Base-by-base conservation (phyloP, 2,888 invertebrate genomes). In the Octonoba sinensis region DNA sequence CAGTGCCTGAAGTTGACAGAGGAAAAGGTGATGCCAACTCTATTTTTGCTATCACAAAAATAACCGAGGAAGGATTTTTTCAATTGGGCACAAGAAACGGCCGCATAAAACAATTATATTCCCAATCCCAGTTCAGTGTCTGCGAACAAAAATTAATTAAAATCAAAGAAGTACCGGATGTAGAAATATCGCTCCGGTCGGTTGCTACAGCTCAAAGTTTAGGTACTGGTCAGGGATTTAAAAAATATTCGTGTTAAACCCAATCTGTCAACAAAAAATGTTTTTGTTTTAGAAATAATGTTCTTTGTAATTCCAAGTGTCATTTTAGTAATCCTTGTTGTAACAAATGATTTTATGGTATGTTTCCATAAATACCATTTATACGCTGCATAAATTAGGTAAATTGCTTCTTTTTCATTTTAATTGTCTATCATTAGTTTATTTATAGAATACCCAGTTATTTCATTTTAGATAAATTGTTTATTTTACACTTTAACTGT, bases 121-220 rank as follows among this genome's bases (percentile, higher is more conserved):
- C n/a, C n/a, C n/a, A n/a, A 47, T 47, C 47, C 47, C 47, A 47
- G 47, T 47, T 47, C 15, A 47, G 47, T 47, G 47, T 47, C 47
- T 47, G 47, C 47, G 47, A 47, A 47, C 47, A 47, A 47, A 47
- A 47, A 47, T 47, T 47, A 47, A 47, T 47, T 47, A 47, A 47
- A 47, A 47, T 47, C 47, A 15, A 47, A 47, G 47, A 47, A 47
- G 47, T 47, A 47, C 47, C 47, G 47, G 47, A 47, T 47, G 47
- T 47, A 47, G 47, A 47, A 47, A 47, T 47, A 47, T 47, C 47
- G 47, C 47, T 56, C 60, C 70, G 70, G 70, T 72, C 72, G 72
- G 72, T 72, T 72, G 72, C 72, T 72, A 72, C 72, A 72, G 72
- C 72, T 72, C 72, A 72, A 72, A 72, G 72, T 72, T 72, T 72